Percentiles rank a stretch among this genome's conserved stretches.
Evolutionary conservation across 2,888 invertebrate genomes (phyloP).

Genomic region (Caenorhabditis sp.): DNA sequence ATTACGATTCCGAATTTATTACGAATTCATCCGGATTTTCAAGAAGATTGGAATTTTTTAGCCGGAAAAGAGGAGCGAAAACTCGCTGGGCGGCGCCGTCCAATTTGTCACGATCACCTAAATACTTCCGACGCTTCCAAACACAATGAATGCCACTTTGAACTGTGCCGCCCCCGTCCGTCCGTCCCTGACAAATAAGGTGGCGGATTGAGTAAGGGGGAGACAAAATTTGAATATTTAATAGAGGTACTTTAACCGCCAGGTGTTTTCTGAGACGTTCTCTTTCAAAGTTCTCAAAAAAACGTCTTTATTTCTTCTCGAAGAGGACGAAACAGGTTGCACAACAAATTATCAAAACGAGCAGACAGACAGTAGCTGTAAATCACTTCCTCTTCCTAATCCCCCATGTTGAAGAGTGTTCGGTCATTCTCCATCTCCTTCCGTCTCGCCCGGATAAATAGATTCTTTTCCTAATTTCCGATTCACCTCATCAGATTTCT

Average conservation of each 20-base stretch:
- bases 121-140: conserved; percentile 43
- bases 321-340: no score
- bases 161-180: conserved; percentile 52
- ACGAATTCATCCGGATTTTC: no score
- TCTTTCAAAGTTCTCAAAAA: no score
- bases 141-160: conserved; percentile 42
- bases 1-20: neutral
- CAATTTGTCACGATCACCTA: conserved; percentile 56
- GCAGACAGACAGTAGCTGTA: no score
- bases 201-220: neutral
- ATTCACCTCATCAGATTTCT: neutral
- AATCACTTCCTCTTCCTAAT: no score
- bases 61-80: neutral
- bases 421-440: neutral
- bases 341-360: no score
- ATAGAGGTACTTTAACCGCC: no score
- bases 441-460: no score
- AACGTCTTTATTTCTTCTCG: no score
- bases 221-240: conserved; percentile 36
- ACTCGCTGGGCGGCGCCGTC: conserved; percentile 11
- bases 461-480: conserved; percentile 9
- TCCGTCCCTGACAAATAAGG: conserved; percentile 40
- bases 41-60: no score
- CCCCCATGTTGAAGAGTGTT: no score
- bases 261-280: no score